Base-by-base conservation (phyloP, 2,797 vertebrate species). In the Rhinoraja longicauda region DNA sequence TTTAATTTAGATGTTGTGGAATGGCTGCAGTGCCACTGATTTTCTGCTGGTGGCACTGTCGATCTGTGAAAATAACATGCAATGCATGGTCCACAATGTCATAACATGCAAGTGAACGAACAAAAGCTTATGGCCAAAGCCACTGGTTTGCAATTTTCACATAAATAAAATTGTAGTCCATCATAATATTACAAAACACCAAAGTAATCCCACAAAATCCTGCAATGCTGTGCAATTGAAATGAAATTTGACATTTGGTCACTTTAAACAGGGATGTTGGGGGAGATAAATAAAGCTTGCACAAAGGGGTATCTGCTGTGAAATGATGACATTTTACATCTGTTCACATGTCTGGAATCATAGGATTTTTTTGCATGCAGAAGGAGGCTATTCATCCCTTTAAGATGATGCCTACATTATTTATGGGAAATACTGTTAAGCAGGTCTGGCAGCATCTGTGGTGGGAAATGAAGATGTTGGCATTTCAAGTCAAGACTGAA, bases 31-130 rank as follows among this genome's bases (percentile, higher is more conserved):
- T 39, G 36, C 36, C 67, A 10, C 88, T 73, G 26, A 70, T 24
- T 72, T 72, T 64, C 88, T 70, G 64, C n/a, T 72, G 88, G 39
- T 91, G 88, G 64, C 64, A 73, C 88, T 91, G 64, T 36, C 72
- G 88, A 91, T 72, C 36, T 91, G 67, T 39, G 15, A 45, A 72
- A 32, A 39, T 53, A 19, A 32, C 19, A 45, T 67, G 77, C 77
- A 32, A 21, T 15, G 36, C 17, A 5, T 45, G 17, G 77, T 79
- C 77, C 36, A 39, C 10, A 82, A 91, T 39, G 57, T 19, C 19
- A 36, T 53, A 1, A 70, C 62, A 39, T 39, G 36, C n/a, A 90
- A 70, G 9, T 17, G 12, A 17, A 67, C 2, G 26, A 72, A 86
- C 82, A 59, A 86, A 62, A 12, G 26, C 53, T 86, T 59, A 62